Conservation (phyloP, 2,113 vertebrate genomes). For the Pseudolaguvia tuberculata region DNA sequence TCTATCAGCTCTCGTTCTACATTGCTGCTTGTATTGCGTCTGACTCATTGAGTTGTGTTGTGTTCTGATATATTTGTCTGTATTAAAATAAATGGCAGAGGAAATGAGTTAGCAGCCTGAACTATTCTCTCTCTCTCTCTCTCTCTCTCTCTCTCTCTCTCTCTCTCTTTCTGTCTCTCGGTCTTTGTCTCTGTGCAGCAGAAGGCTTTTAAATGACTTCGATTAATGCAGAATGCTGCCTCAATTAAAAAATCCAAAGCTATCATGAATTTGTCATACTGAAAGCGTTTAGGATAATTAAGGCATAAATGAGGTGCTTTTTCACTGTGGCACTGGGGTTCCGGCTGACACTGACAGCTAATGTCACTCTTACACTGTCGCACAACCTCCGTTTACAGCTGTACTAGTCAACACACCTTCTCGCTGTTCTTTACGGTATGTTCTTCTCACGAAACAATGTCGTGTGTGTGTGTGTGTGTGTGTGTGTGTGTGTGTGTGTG, state of each 20-base stretch:
- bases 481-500: too few species aligned
- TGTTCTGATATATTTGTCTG: conserved; percentile 33
- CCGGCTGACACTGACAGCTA: conserved; percentile 79
- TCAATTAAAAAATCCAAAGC: conserved; percentile 83
- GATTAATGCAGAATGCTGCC: conserved; percentile 82
- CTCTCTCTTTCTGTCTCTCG: conserved; percentile 8
- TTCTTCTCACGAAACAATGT: conserved; percentile 4
- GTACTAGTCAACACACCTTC: conserved; percentile 74
- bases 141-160: conserved; percentile 28
- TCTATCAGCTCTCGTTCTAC: neutral
- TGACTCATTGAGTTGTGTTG: conserved; percentile 35
- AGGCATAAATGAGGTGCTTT: conserved; percentile 80
- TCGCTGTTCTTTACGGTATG: conserved; percentile 73
- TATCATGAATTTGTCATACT: conserved; percentile 90
- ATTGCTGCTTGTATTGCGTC: conserved; percentile 4
- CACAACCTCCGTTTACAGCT: conserved; percentile 72
- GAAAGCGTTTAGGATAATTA: conserved; percentile 86
- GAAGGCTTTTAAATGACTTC: conserved; percentile 75
- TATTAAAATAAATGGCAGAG: conserved; percentile 42
- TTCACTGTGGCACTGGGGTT: conserved; percentile 73
- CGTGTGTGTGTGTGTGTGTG: conserved; percentile 9
- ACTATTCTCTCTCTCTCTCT: conserved; percentile 26
- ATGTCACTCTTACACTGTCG: conserved; percentile 84
- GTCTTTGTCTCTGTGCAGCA: conserved; percentile 45
- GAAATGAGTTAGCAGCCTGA: conserved; percentile 35